Evolutionary conservation across 2,797 vertebrate genomes (phyloP), one percentile per base, ranked within the genome.

Genomic region (Scyliorhinus canicula): DNA sequence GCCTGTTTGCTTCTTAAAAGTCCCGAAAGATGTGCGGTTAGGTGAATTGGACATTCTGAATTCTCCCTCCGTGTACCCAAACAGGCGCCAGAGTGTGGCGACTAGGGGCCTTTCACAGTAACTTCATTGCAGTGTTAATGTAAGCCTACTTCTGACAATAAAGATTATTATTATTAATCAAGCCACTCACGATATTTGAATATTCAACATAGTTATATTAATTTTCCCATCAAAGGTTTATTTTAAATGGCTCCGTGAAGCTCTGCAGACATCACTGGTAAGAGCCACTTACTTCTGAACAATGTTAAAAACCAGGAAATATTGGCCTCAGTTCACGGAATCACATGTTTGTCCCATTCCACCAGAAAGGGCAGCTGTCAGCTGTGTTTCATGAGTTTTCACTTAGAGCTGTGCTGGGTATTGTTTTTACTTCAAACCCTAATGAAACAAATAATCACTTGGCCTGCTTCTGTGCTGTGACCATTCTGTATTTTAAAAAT

Each of bases 311-410:
- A 40, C 57, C 63, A 24, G 60, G n/a, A 91, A 65, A 50, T 26
- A 57, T 65, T 26, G 44, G n/a, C 8, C 88, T n/a, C 60, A 65
- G 88, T 44, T 91, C 60, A 47, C n/a, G 63, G 21, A 65, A 63
- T 91, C 24, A 44, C 60, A 91, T 65, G 24, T 65, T 91, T 91
- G n/a, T 91, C 19, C n/a, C 60, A 44, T 91, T 91, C 57, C 60
- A 65, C 88, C 3, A n/a, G 24, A 91, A 24, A 65, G n/a, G n/a
- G n/a, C 88, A 91, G 88, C 60, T 91, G 88, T 65, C n/a, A 91
- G 88, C 88, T 91, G 88, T 47, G 63, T 91, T 44, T 91, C 57
- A 91, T 91, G 57, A 60, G 40, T 12, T 91, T 91, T 63, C 88
- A 91, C 57, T 91, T 91, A 26, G 24, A 44, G n/a, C 60, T 91